These are phyloP conservation scores for Cyclophora albipunctata DNA, from an alignment of 2,888 invertebrate genomes.

Conservation along the genomic window DNA sequence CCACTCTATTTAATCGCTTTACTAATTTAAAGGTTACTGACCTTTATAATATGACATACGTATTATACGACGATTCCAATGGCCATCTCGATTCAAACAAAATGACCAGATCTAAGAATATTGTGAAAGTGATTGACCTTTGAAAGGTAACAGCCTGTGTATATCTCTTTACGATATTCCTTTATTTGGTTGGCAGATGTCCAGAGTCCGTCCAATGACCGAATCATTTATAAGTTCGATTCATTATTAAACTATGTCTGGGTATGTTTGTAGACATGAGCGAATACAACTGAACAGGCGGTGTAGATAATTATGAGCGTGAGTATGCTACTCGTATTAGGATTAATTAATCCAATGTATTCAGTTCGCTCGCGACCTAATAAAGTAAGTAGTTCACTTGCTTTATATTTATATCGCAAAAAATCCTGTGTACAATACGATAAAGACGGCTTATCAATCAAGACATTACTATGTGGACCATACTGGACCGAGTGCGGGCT, in stretches of 20 bases:
- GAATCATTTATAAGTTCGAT: slow-evolving; percentile 12
- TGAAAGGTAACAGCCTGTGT: slow-evolving; percentile 3
- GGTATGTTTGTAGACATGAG: not conserved
- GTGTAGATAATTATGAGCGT: too few relatives aligned
- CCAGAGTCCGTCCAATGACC: slow-evolving; percentile 22
- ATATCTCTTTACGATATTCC: not conserved
- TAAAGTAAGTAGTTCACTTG: too few relatives aligned
- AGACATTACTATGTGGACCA: too few relatives aligned
- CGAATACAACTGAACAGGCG: too few relatives aligned
- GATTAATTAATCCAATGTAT: not conserved
- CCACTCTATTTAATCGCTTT: too few relatives aligned
- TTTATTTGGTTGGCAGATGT: slow-evolving; percentile 10
- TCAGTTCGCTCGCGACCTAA: not conserved
- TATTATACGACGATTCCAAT: too few relatives aligned
- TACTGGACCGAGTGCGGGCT: too few relatives aligned
- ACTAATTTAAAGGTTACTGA: too few relatives aligned
- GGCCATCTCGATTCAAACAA: too few relatives aligned
- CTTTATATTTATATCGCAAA: not conserved
- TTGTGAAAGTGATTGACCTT: slow-evolving; percentile 11
- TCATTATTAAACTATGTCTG: slow-evolving; percentile 11
- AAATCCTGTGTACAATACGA: not conserved
- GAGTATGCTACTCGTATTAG: too few relatives aligned
- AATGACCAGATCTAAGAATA: not conserved
- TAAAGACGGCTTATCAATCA: too few relatives aligned
- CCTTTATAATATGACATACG: too few relatives aligned